Evolutionary conservation across 2,888 invertebrate species (phyloP).

Genomic region (Rotaria magnacalcarata): DNA sequence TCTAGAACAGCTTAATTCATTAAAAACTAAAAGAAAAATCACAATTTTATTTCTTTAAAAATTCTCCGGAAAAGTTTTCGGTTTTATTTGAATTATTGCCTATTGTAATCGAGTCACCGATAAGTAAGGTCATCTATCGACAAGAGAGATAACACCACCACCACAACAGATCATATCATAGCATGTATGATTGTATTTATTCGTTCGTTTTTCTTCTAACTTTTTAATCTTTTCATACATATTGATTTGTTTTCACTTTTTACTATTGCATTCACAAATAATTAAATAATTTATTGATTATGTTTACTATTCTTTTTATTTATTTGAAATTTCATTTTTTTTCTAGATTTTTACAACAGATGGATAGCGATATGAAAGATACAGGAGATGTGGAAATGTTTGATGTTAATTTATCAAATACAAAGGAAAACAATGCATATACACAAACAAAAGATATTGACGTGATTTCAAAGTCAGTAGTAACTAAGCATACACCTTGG

Average conservation of each 20-base stretch:
- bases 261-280: too few relatives aligned
- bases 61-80: too few relatives aligned
- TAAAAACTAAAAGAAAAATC: too few relatives aligned
- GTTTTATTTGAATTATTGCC: too few relatives aligned
- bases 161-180: not conserved
- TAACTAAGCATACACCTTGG: slow-evolving; percentile 61
- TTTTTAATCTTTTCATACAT: too few relatives aligned
- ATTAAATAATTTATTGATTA: not conserved
- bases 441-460: not conserved
- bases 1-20: too few relatives aligned
- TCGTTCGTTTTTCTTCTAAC: not conserved
- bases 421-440: not conserved
- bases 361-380: not conserved
- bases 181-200: not conserved
- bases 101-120: not conserved
- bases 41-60: too few relatives aligned
- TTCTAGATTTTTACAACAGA: not conserved
- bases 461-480: not conserved
- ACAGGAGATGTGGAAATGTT: not conserved
- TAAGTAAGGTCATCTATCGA: slow-evolving; percentile 17
- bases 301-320: not conserved
- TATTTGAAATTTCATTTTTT: not conserved
- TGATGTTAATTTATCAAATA: not conserved
- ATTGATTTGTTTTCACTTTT: too few relatives aligned
- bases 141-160: not conserved